These are phyloP conservation scores for Calephelis virginiensis DNA, from an alignment of 1,140 invertebrate genomes.

Conservation along the genomic window DNA sequence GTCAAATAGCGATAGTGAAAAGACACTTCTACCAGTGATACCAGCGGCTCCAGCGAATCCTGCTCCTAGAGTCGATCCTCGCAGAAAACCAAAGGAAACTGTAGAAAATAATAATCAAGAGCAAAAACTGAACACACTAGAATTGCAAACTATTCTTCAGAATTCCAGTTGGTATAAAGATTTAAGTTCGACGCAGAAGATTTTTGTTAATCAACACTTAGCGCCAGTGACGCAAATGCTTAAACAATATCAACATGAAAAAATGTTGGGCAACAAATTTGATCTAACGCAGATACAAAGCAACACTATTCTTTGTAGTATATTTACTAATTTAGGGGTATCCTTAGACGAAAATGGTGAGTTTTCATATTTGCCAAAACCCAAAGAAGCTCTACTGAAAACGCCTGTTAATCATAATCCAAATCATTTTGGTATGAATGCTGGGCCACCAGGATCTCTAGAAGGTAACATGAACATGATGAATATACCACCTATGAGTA, in stretches of 20 bases:
- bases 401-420: conserved; percentile 72
- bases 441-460: conserved; percentile 43
- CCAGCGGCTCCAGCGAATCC: conserved; percentile 35
- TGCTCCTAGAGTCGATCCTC: conserved; percentile 74
- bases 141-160: conserved; percentile 80
- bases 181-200: conserved; percentile 83
- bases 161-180: conserved; percentile 83
- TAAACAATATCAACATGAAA: conserved; percentile 79
- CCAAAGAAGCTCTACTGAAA: conserved; percentile 67
- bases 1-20: conserved; percentile 75
- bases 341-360: conserved; percentile 78
- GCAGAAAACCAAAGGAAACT: conserved; percentile 77
- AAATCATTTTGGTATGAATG: conserved; percentile 62
- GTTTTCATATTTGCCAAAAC: conserved; percentile 75
- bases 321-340: conserved; percentile 79
- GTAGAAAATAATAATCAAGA: conserved; percentile 47
- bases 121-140: conserved; percentile 71
- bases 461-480: conserved; percentile 65
- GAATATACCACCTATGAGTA: conserved; percentile 69
- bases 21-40: conserved; percentile 31
- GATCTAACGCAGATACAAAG: conserved; percentile 75
- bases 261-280: conserved; percentile 73
- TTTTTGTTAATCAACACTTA: conserved; percentile 83
- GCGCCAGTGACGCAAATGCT: conserved; percentile 80
- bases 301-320: conserved; percentile 76